Evolutionary conservation across 2,888 invertebrate genomes (phyloP), one percentile per base, ranked within the genome.

Genomic region (Heliothis peltigera): DNA sequence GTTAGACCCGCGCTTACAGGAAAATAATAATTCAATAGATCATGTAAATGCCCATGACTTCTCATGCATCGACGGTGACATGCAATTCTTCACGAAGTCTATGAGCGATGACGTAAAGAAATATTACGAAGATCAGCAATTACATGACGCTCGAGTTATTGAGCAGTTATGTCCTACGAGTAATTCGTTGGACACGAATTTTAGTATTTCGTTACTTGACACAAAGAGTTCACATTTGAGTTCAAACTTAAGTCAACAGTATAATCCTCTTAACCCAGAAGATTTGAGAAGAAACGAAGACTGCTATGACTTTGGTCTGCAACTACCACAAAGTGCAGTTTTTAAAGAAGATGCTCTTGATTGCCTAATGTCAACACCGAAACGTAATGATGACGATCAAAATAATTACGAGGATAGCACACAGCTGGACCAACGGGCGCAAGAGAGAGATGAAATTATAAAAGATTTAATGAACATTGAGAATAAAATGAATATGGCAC

Each of bases 41-140:
- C 84, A 88, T 49, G 89, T 89, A 8, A 90, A 86, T 57, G 78
- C 89, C 32, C 88, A 91, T 67, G 95, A 95, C 70, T 93, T 95
- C 74, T 91, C 94, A 1, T 92, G 93, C 59, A 94, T 95, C 43
- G 95, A 94, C 66, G 93, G 91, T 22, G 95, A 95, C 58, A 93
- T 94, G 94, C 94, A 94, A 69, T 95, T 91, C 71, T 94, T 94
- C 44, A 94, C 94, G 0, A 94, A 94, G 80, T 92, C 94, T 32
- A 93, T 95, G 92, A 94, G 92, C 60, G 94, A 95, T 57, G 95
- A 95, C 56, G 94, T 95, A 0, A 94, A 94, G 72, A 94, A 94
- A 75, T 95, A 92, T 84, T 95, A 95, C 61, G 91, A 92, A 76
- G 94, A 94, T 59, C 93, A 92, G 62, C 92, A 91, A 53, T 71